Base-by-base conservation (phyloP, 1,140 invertebrate species). In the Bombyx mandarina region DNA sequence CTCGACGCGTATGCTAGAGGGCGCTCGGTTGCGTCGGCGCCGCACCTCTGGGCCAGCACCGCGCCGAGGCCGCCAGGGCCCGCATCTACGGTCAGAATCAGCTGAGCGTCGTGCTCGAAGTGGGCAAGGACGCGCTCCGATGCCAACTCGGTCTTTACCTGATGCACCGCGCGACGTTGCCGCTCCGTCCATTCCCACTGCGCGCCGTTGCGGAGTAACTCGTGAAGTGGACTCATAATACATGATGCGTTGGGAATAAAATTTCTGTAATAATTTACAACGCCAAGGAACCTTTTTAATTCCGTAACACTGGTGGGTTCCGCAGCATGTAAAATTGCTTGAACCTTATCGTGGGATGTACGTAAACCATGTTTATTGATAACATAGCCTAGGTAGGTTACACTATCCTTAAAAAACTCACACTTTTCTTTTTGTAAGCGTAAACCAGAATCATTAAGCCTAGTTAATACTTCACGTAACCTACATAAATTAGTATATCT, bases 1-100 rank as follows among this genome's bases (percentile, higher is more conserved):
- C 80, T 64, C 10, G 88, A 90, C 0, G 82, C 86, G 69, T 62
- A 90, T 7, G 72, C 68, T 9, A 91, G 83, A 1, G 88, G 88
- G 9, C 71, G 66, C 9, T 48, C 47, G 10, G 5, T 18, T 9
- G 10, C 10, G 9, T 48, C 47, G 9, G 47, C 18, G 9, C 10
- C 3, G 47, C n/a, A n/a, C n/a, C 7, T 45, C 10, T 90, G 88
- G 12, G 69, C 62, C 8, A 91, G 43, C 1, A 91, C 85, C 2
- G 85, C 88, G 12, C 87, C 86, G 6, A 90, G 35, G 1, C 84
- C 88, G 48, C 7, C 45, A 45, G 7, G 7, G 45, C 45, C 7
- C 10, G 45, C 45, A 45, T 45, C 45, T 47, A 71, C 58, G 45
- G 61, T 26, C 69, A 63, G 45, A 67, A 77, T 52, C 2, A 88